These are phyloP conservation scores for Hemibagrus wyckioides DNA, from an alignment of 2,113 vertebrate species.

Conservation along the genomic window DNA sequence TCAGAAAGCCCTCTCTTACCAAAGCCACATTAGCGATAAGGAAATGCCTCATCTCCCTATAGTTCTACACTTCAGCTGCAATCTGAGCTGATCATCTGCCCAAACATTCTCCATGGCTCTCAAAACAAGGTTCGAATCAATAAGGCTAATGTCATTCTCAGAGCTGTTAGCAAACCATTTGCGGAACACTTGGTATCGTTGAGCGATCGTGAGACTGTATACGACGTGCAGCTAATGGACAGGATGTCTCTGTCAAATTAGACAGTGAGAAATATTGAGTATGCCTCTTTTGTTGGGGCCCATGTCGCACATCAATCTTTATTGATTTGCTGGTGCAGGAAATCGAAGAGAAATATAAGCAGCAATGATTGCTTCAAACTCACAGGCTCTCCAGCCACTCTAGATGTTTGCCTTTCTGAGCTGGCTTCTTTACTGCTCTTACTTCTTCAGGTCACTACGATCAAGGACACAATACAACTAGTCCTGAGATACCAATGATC, in stretches of 20 bases:
- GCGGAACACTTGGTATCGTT: conserved; percentile 42
- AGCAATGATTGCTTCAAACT: conserved; percentile 55
- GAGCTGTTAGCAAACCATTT: conserved; percentile 55
- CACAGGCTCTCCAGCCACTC: neutral
- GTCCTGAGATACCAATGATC: too few species aligned
- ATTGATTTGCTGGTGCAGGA: conserved; percentile 56
- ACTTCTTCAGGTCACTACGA: neutral
- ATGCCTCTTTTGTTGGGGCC: conserved; percentile 43
- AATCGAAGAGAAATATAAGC: conserved; percentile 67
- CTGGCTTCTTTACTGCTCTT: neutral
- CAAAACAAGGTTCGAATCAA: conserved; percentile 46
- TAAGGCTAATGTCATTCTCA: conserved; percentile 50
- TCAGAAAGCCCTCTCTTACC: conserved; percentile 17
- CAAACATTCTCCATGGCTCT: conserved; percentile 45
- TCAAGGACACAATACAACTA: neutral
- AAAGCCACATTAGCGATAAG: conserved; percentile 37
- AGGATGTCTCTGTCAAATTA: conserved; percentile 55
- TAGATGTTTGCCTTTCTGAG: conserved; percentile 26
- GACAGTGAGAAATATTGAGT: conserved; percentile 51
- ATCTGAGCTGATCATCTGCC: conserved; percentile 30
- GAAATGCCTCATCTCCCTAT: conserved; percentile 21
- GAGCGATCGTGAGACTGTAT: conserved; percentile 37
- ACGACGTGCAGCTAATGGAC: conserved; percentile 53
- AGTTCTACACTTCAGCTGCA: conserved; percentile 38
- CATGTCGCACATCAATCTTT: conserved; percentile 59